phyloP scores from a whole-genome alignment of 2,797 vertebrate species.

The Chaetophractus vellerosus region DNA sequence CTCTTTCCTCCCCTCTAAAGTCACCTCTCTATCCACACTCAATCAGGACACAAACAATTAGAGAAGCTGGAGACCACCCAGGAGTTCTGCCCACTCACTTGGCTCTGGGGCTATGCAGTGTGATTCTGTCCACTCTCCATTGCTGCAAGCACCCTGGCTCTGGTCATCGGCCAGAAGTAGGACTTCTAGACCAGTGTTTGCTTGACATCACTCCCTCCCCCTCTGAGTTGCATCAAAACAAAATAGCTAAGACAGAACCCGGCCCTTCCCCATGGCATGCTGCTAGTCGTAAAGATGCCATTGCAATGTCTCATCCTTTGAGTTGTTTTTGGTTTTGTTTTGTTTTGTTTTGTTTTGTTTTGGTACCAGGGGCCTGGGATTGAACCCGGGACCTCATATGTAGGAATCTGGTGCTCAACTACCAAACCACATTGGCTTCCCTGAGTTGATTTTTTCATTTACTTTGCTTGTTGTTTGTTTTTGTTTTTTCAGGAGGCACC shows the following conservation, averaged over 20 bases:
- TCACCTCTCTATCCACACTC: background rate
- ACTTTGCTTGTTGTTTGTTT: too few species aligned
- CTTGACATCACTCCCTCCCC: background rate
- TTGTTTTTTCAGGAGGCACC: too few species aligned
- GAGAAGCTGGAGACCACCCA: background rate
- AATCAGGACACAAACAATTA: background rate
- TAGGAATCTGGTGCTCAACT: too few species aligned
- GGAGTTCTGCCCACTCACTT: rapidly evolving
- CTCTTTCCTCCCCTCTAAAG: background rate
- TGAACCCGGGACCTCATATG: too few species aligned
- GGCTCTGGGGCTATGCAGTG: rapidly evolving
- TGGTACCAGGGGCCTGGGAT: too few species aligned
- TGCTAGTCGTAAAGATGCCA: constrained; percentile 26
- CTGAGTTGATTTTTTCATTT: too few species aligned
- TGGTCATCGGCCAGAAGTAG: background rate
- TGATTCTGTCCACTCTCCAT: background rate
- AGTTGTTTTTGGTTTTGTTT: background rate
- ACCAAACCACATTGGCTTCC: too few species aligned
- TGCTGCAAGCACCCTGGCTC: background rate
- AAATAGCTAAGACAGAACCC: background rate
- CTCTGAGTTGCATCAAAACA: background rate
- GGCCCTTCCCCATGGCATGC: background rate
- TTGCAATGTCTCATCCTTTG: background rate
- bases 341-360: too few species aligned
- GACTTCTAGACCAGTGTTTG: background rate